Evolutionary conservation across 2,113 vertebrate genomes (phyloP).

Genomic region (Semnornis frantzii): DNA sequence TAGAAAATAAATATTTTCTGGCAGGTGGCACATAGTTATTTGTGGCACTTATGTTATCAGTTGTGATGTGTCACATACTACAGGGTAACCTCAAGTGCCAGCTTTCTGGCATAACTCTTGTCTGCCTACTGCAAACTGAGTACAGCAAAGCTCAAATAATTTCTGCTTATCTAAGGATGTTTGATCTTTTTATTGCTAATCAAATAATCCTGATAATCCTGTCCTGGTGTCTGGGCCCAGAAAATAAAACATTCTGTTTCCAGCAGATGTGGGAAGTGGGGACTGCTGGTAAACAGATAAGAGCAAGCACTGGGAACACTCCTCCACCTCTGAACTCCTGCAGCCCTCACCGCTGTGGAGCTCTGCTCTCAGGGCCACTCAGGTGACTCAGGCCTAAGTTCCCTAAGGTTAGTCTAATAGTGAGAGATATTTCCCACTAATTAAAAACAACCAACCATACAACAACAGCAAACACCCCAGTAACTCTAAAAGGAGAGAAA

Average conservation of each 20-base stretch:
- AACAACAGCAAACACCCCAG: not conserved
- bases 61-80: not conserved
- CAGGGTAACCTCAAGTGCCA: not conserved
- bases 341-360: not conserved
- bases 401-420: not conserved
- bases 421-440: not conserved
- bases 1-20: not conserved
- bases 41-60: not conserved
- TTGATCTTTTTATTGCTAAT: not conserved
- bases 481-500: not conserved
- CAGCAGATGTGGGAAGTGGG: not conserved
- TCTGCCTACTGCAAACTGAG: not conserved
- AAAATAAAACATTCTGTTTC: not conserved
- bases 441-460: not conserved
- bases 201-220: not conserved
- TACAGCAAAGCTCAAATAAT: accelerated
- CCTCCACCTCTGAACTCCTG: not conserved
- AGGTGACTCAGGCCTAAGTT: not conserved
- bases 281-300: not conserved
- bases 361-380: not conserved
- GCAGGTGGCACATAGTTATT: not conserved
- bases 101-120: not conserved
- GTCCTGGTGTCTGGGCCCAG: not conserved
- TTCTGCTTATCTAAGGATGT: not conserved
- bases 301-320: not conserved